Evolutionary conservation across 2,113 vertebrate genomes (phyloP).

Genomic region (Hystrix brachyura): DNA sequence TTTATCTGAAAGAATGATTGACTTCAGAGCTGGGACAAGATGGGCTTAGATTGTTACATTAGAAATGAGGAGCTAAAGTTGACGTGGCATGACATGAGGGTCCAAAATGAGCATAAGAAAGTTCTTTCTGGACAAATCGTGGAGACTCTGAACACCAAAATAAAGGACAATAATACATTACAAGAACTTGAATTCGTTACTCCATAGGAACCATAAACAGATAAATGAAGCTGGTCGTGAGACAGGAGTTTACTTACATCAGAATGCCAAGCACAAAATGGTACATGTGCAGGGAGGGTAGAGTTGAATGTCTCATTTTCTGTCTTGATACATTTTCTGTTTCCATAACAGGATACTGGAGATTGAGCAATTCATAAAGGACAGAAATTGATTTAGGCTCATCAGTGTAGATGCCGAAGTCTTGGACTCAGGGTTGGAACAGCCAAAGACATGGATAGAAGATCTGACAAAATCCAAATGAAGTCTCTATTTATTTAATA

Average conservation of each 20-base stretch:
- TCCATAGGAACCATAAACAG: neutral
- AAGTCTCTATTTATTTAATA: neutral
- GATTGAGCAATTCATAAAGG: neutral
- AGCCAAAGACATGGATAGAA: neutral
- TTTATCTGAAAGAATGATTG: neutral
- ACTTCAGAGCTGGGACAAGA: neutral
- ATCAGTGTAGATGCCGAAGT: neutral
- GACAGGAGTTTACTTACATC: neutral
- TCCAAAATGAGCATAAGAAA: neutral
- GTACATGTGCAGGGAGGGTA: neutral
- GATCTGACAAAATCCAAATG: neutral
- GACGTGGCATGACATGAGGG: fast-evolving
- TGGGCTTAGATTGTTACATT: neutral
- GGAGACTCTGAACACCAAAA: neutral
- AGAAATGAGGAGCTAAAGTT: neutral
- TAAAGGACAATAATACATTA: neutral
- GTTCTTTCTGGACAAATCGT: neutral
- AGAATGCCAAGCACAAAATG: neutral
- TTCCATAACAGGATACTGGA: neutral
- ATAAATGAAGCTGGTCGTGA: neutral
- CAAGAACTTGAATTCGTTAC: neutral
- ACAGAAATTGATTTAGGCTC: neutral
- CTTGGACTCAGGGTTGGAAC: neutral
- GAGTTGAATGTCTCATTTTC: neutral
- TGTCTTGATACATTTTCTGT: neutral